These are phyloP conservation scores for Orthosia cruda DNA, from an alignment of 2,888 invertebrate genomes.

Conservation along the genomic window DNA sequence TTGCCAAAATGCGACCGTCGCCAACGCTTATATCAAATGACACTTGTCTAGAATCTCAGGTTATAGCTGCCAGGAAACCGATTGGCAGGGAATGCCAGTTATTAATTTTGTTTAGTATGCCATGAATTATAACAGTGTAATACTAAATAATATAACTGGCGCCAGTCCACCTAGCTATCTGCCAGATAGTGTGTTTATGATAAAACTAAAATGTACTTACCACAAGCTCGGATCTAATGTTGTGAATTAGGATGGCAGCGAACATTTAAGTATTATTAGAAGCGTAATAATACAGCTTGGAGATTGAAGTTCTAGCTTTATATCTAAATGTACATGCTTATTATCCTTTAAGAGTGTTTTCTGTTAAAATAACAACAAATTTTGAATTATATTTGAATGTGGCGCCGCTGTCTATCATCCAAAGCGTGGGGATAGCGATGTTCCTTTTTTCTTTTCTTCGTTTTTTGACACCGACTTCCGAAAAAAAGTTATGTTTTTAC, in stretches of 20 bases:
- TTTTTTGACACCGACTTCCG: too few species aligned
- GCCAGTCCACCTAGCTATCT: constrained; percentile 47
- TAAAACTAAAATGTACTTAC: constrained; percentile 59
- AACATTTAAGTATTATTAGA: constrained; percentile 44
- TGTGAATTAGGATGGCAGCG: constrained; percentile 44
- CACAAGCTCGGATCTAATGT: constrained; percentile 38
- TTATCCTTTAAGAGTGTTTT: constrained; percentile 9
- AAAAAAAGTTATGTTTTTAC: too few species aligned
- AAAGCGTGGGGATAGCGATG: too few species aligned
- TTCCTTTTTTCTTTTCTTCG: too few species aligned
- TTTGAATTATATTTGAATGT: background rate
- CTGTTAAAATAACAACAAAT: background rate
- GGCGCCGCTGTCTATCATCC: too few species aligned
- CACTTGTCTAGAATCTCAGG: background rate
- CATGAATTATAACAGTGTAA: constrained; percentile 2
- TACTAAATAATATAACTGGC: constrained; percentile 36
- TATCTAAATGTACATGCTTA: background rate
- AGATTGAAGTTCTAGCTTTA: constrained; percentile 9
- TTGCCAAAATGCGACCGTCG: background rate
- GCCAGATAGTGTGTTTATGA: constrained; percentile 60
- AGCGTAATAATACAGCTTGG: background rate
- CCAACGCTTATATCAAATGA: background rate
- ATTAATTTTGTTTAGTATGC: constrained; percentile 6
- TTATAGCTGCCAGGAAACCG: background rate
- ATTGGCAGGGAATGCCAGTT: background rate